Evolutionary conservation across 1,140 invertebrate species (phyloP).

Genomic region (Branchinecta lindahli): DNA sequence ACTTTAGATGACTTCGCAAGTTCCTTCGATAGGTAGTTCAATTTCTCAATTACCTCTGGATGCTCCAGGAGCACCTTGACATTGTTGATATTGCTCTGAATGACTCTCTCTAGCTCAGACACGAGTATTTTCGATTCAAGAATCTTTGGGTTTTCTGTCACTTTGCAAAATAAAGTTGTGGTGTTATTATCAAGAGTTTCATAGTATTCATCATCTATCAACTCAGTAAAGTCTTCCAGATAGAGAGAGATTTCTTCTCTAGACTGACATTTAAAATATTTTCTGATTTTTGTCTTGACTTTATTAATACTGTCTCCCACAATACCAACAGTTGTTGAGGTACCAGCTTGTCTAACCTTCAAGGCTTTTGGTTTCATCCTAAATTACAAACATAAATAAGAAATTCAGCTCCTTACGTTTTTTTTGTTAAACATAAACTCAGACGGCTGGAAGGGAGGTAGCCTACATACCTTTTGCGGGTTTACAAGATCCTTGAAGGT

Average conservation of each 20-base stretch:
- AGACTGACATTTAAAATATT: too few relatives aligned
- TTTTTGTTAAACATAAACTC: too few relatives aligned
- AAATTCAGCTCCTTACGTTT: too few relatives aligned
- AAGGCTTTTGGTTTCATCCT: too few relatives aligned
- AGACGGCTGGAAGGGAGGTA: too few relatives aligned
- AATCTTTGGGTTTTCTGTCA: neutral
- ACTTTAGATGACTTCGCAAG: neutral
- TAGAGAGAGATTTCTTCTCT: neutral
- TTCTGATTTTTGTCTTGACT: too few relatives aligned
- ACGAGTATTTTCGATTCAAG: neutral
- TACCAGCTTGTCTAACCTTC: too few relatives aligned
- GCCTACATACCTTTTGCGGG: too few relatives aligned
- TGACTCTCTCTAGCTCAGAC: neutral
- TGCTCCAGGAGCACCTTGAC: neutral
- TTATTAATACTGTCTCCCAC: too few relatives aligned
- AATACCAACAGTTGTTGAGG: too few relatives aligned
- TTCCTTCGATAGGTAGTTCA: neutral
- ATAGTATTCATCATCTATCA: neutral
- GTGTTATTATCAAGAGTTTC: neutral
- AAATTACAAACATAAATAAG: too few relatives aligned
- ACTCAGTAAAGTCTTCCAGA: neutral
- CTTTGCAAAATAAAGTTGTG: neutral
- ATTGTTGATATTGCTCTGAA: neutral
- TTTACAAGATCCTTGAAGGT: too few relatives aligned
- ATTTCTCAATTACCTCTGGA: neutral